A percentile compares a stretch with the other conserved stretches of the same genome.
These are phyloP conservation scores for Hystrix cristata DNA, from an alignment of 2,113 vertebrate genomes.

Conservation along the genomic window DNA sequence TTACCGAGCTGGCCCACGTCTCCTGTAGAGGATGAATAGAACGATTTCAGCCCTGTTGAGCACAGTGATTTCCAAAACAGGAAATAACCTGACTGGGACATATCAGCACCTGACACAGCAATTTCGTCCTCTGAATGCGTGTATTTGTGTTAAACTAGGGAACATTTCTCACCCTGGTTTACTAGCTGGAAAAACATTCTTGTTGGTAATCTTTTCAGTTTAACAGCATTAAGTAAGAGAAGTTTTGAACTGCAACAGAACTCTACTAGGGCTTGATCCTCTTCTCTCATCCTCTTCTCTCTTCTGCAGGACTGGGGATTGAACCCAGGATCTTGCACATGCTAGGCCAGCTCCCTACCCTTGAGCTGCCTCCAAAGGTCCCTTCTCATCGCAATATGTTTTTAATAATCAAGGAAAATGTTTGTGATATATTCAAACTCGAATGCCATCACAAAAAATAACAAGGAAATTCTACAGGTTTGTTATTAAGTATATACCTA, in stretches of 20 bases:
- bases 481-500: neutral
- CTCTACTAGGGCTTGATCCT: neutral
- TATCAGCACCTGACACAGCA: neutral
- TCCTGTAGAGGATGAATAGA: neutral
- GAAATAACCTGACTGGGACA: constrained; percentile 47
- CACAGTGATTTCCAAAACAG: constrained; percentile 61
- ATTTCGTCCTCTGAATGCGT: constrained; percentile 55
- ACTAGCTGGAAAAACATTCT: neutral
- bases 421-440: neutral
- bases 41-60: neutral
- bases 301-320: neutral
- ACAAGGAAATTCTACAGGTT: neutral
- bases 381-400: neutral
- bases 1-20: constrained; percentile 23
- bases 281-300: neutral
- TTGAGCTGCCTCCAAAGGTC: neutral
- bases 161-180: neutral
- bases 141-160: constrained; percentile 32
- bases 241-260: neutral
- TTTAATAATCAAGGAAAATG: constrained; percentile 15
- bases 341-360: neutral
- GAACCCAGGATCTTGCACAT: neutral
- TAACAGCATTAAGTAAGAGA: neutral
- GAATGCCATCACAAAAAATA: neutral
- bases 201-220: neutral